Conservation (phyloP, 1,140 invertebrate species). For the Dendrolimus punctatus region DNA sequence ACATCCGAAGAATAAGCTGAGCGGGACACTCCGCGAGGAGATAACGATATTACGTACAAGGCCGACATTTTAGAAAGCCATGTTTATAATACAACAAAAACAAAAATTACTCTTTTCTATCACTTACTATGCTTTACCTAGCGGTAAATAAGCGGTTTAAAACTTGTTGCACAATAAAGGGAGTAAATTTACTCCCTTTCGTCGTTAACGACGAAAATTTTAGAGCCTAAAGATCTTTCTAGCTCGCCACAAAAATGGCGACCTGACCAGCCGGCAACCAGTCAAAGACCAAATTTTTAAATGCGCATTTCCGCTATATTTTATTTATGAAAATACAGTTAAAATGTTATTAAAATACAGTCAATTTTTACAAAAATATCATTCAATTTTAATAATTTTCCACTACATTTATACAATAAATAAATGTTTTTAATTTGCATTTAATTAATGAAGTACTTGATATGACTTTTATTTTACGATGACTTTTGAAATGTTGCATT, state of each 20-base stretch:
- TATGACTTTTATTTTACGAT: too few relatives aligned
- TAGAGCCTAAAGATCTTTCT: conserved; percentile 54
- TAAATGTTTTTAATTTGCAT: too few relatives aligned
- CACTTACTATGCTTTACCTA: conserved; percentile 41
- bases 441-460: too few relatives aligned
- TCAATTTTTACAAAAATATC: too few relatives aligned
- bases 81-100: conserved; percentile 76
- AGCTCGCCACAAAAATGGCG: conserved; percentile 79
- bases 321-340: background rate
- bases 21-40: conserved; percentile 79
- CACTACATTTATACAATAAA: too few relatives aligned
- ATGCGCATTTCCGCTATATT: conserved; percentile 55
- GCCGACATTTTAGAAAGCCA: conserved; percentile 88
- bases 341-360: too few relatives aligned
- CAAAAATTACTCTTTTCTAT: conserved; percentile 61
- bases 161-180: conserved; percentile 58
- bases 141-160: conserved; percentile 54
- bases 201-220: conserved; percentile 76
- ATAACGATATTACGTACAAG: conserved; percentile 75
- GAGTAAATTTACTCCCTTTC: conserved; percentile 75
- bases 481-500: too few relatives aligned
- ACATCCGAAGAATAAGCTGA: conserved; percentile 55
- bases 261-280: conserved; percentile 65
- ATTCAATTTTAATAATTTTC: too few relatives aligned
- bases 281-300: conserved; percentile 23